phyloP scores from a whole-genome alignment of 2,113 vertebrate species.

The Tragelaphus imberbis region DNA sequence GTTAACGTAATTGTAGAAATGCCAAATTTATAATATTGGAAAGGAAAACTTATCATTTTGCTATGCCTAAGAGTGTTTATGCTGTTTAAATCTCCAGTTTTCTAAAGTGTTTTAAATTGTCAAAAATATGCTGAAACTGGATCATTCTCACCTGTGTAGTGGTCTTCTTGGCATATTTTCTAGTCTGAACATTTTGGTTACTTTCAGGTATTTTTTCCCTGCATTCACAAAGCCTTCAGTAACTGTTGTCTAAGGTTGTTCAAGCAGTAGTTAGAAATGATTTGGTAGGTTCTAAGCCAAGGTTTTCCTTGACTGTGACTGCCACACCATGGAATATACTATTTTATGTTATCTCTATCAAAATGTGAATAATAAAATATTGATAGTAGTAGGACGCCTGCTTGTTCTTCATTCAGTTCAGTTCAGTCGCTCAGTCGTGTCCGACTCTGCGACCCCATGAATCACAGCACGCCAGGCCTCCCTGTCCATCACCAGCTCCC shows the following conservation, averaged over 20 bases:
- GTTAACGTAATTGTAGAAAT: not conserved
- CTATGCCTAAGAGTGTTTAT: not conserved
- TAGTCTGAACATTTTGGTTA: not conserved
- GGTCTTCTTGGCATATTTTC: constrained; percentile 13
- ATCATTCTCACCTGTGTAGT: not conserved
- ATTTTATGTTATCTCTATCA: not conserved
- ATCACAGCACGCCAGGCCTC: no score
- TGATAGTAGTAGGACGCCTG: not conserved
- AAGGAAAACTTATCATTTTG: not conserved
- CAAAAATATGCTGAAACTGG: not conserved
- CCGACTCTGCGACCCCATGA: no score
- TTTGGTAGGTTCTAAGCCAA: not conserved
- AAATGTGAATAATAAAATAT: not conserved
- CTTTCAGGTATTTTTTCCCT: not conserved
- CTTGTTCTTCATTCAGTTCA: not conserved
- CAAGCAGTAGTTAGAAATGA: not conserved
- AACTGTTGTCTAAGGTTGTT: not conserved
- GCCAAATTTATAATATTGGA: not conserved
- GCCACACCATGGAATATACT: not conserved
- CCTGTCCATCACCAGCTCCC: no score
- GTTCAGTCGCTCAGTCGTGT: no score
- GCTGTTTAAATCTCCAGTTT: constrained; percentile 35
- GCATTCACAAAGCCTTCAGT: not conserved
- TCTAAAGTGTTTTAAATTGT: not conserved
- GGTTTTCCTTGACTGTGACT: not conserved